Evolutionary conservation across 1,140 invertebrate genomes (phyloP), one percentile per base, ranked within the genome.

Genomic region (Nymphalis io): DNA sequence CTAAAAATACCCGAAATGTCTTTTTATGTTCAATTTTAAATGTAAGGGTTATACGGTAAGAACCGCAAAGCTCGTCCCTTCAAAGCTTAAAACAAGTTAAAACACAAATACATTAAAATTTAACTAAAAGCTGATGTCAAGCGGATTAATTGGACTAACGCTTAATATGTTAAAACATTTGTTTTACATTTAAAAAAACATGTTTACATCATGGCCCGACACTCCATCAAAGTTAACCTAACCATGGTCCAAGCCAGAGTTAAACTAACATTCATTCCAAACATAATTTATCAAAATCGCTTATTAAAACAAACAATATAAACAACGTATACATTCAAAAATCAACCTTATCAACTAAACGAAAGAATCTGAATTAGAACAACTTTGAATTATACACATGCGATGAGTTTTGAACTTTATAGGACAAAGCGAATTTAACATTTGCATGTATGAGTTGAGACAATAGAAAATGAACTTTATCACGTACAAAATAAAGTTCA

Each of bases 261-360:
- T 51, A 20, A 55, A 23, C 51, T 15, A 13, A 55, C 51, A 55
- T 15, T 55, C 21, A 27, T 61, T 44, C 12, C 27, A 61, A 46
- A 61, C 60, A 61, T 61, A 8, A 61, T 61, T 61, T 61, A 48
- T 61, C 60, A 48, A 61, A 61, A 61, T 61, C 60, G 42, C 60
- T 48, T 60, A 33, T 48, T n/a, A 44, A 53, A 55, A 64, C 48
- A 64, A 53, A 64, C 61, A 51, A 40, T 21, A 23, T 57, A 57
- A 18, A 46, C 8, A 3, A 16, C 11, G 44, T 10, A 44, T n/a
- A 61, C 42, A 61, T 2, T 0, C 8, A 13, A 61, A 40, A 18
- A 16, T 46, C 16, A 61, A 61, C 42, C 18, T 16, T 33, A 46
- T 46, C 2, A 0, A 2, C 23, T n/a, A 11, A 6, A 15, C 0